Conservation (phyloP, 2,797 vertebrate species). For the Diplodus sargus region DNA sequence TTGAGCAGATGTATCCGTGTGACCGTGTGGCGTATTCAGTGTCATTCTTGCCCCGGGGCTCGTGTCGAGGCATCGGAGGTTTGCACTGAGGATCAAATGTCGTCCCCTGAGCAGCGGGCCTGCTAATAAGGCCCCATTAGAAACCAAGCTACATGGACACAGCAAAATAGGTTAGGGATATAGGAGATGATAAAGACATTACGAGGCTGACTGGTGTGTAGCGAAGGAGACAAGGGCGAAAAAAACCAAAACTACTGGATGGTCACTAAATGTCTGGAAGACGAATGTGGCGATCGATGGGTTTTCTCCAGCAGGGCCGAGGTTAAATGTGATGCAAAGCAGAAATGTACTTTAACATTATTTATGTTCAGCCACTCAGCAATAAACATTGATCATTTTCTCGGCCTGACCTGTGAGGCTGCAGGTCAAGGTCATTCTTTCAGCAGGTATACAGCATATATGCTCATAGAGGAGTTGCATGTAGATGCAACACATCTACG, state of each 20-base stretch:
- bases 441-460: background rate
- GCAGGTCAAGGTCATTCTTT: constrained; percentile 60
- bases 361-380: constrained; percentile 54
- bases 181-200: constrained; percentile 49
- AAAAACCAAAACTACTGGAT: constrained; percentile 55
- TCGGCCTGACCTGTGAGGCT: constrained; percentile 31
- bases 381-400: constrained; percentile 50
- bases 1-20: background rate
- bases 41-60: background rate
- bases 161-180: constrained; percentile 42
- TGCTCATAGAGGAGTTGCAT: background rate
- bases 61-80: constrained; percentile 22
- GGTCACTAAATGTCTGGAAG: constrained; percentile 63
- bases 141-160: constrained; percentile 42
- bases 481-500: background rate
- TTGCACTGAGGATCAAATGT: constrained; percentile 62
- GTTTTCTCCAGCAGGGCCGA: constrained; percentile 26
- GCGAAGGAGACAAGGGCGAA: constrained; percentile 44
- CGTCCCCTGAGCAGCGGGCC: constrained; percentile 37
- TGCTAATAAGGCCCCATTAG: constrained; percentile 55
- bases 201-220: constrained; percentile 27
- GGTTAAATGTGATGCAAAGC: constrained; percentile 53
- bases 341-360: constrained; percentile 50
- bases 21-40: background rate
- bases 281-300: constrained; percentile 55